Conservation (phyloP, 2,113 vertebrate species). For the Leiothrix lutea region DNA sequence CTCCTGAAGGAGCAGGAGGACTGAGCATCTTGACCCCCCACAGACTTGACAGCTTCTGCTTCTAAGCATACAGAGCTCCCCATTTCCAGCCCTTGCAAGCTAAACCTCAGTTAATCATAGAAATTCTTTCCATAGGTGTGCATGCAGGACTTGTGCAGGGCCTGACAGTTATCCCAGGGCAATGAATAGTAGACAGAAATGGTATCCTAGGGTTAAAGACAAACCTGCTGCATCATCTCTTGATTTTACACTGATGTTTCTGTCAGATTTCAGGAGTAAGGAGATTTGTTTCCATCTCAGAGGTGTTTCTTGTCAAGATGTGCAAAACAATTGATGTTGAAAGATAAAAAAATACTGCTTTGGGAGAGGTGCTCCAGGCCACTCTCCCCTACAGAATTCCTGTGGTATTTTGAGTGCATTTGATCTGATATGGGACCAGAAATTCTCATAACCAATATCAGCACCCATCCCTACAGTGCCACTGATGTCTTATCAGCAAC, state of each 20-base stretch:
- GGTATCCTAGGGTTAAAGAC: not conserved
- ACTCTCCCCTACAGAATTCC: not conserved
- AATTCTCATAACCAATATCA: not conserved
- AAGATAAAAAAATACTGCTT: not conserved
- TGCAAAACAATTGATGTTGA: not conserved
- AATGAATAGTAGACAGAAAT: not conserved
- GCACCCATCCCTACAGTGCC: not conserved
- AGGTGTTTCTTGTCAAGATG: not conserved
- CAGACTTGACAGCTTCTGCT: not conserved
- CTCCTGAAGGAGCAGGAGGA: not conserved
- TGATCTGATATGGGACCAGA: not conserved
- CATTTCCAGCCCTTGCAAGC: not conserved
- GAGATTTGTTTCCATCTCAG: not conserved
- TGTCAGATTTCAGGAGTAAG: not conserved
- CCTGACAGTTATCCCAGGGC: not conserved
- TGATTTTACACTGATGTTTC: not conserved
- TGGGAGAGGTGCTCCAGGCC: not conserved
- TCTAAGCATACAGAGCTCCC: not conserved
- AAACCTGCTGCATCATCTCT: not conserved
- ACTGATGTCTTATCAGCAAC: not conserved
- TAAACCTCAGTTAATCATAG: not conserved
- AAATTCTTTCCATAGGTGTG: not conserved
- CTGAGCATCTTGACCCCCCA: accelerated
- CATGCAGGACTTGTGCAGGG: not conserved
- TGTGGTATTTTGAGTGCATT: not conserved